Evolutionary conservation across 2,797 vertebrate genomes (phyloP).

Genomic region (Myotis pilosus): DNA sequence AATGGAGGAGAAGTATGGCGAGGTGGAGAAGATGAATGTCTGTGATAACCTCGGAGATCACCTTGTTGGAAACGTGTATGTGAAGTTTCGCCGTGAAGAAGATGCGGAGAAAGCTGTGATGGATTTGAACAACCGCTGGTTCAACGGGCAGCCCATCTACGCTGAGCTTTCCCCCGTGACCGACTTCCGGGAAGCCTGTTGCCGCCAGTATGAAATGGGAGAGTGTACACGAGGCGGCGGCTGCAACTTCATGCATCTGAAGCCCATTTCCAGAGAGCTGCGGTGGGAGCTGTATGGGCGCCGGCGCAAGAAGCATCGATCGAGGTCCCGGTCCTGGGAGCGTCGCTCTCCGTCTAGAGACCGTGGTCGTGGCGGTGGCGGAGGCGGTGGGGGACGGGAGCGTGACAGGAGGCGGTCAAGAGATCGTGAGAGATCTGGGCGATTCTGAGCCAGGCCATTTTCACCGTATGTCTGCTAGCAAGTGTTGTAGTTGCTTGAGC

Average conservation of each 20-base stretch:
- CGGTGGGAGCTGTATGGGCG: conserved; percentile 95
- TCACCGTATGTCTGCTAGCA: conserved; percentile 85
- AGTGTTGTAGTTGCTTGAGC: conserved; percentile 87
- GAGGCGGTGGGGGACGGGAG: conserved; percentile 86
- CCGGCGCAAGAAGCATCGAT: conserved; percentile 94
- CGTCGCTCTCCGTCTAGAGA: conserved; percentile 94
- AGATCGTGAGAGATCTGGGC: conserved; percentile 95
- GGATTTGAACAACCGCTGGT: conserved; percentile 98
- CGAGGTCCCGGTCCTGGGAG: conserved; percentile 93
- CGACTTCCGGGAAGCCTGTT: conserved; percentile 98
- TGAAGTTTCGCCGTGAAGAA: conserved; percentile 97
- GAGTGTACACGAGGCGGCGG: conserved; percentile 98
- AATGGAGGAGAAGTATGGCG: conserved; percentile 99
- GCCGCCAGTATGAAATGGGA: conserved; percentile 98
- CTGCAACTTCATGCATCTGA: conserved; percentile 99
- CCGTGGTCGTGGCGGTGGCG: conserved; percentile 83
- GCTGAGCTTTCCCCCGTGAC: conserved; percentile 94
- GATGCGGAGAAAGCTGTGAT: conserved; percentile 98
- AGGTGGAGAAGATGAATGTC: conserved; percentile 99
- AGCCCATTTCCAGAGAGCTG: conserved; percentile 97
- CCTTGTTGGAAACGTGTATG: conserved; percentile 97
- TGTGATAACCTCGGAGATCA: conserved; percentile 99
- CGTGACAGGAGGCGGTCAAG: conserved; percentile 94
- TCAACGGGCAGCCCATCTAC: conserved; percentile 96
- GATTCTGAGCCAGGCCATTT: conserved; percentile 92